These are phyloP conservation scores for Hylomyscus alleni DNA, from an alignment of 2,797 vertebrate species.

Conservation along the genomic window DNA sequence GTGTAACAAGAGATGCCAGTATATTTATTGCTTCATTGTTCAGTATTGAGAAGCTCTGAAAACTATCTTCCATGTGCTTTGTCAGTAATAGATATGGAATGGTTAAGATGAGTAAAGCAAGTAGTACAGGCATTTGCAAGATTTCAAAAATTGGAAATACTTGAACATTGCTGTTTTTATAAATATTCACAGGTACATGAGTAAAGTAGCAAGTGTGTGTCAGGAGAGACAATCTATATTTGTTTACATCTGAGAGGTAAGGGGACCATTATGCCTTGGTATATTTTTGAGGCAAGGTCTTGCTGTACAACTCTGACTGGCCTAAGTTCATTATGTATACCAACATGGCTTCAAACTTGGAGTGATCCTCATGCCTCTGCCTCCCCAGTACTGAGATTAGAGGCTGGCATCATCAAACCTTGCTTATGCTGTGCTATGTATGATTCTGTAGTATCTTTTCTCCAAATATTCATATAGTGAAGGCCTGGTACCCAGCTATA, in stretches of 20 bases:
- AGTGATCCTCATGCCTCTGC: neutral
- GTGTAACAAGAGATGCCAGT: neutral
- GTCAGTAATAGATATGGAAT: neutral
- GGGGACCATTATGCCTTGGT: too few species aligned
- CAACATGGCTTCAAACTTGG: neutral
- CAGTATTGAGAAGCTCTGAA: neutral
- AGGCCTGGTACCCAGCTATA: neutral
- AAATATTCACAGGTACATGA: neutral
- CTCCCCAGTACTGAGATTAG: neutral
- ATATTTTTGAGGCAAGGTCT: neutral
- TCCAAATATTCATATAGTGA: neutral
- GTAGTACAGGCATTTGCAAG: neutral
- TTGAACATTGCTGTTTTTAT: neutral
- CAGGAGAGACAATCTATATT: neutral
- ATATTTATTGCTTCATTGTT: neutral
- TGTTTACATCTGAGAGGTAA: neutral
- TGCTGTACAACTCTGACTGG: neutral
- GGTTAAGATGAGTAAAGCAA: neutral
- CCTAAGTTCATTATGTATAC: neutral
- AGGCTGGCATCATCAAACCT: neutral
- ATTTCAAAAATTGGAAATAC: constrained; percentile 22
- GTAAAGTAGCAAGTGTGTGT: neutral
- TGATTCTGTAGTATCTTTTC: neutral
- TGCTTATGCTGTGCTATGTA: neutral
- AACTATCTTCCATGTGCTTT: neutral